phyloP scores from a whole-genome alignment of 2,797 vertebrate species.

The Pseudomugil tenellus region DNA sequence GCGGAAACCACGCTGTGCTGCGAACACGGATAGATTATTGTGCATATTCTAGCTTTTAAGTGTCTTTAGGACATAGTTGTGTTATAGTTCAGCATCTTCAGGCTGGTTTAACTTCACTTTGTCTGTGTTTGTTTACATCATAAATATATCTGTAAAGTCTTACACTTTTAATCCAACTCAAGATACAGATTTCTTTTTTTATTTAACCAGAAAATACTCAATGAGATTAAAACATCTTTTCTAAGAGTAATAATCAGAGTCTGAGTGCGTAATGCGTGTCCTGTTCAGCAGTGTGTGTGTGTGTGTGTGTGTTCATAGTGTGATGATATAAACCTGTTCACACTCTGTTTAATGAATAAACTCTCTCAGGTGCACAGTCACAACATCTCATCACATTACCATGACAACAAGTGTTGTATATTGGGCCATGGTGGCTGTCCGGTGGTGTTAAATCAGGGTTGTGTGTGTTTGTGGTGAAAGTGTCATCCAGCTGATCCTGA shows the following conservation, averaged over 20 bases:
- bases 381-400: constrained; percentile 19
- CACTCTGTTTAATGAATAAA: not conserved
- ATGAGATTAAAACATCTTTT: not conserved
- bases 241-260: not conserved
- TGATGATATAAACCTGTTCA: constrained; percentile 25
- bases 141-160: too few species aligned
- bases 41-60: not conserved
- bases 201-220: not conserved
- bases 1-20: too few species aligned
- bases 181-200: not conserved
- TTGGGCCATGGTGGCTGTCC: constrained; percentile 17
- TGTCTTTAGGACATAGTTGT: not conserved
- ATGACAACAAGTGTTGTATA: constrained; percentile 41
- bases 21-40: constrained; percentile 7
- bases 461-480: constrained; percentile 8
- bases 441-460: constrained; percentile 16
- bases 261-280: not conserved
- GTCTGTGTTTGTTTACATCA: not conserved
- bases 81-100: not conserved
- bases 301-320: not conserved
- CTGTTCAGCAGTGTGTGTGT: not conserved
- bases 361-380: constrained; percentile 1
- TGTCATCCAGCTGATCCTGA: not conserved
- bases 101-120: not conserved
- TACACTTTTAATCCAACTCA: too few species aligned